Conservation (phyloP, 2,888 invertebrate genomes). For the Molorchus minor region DNA sequence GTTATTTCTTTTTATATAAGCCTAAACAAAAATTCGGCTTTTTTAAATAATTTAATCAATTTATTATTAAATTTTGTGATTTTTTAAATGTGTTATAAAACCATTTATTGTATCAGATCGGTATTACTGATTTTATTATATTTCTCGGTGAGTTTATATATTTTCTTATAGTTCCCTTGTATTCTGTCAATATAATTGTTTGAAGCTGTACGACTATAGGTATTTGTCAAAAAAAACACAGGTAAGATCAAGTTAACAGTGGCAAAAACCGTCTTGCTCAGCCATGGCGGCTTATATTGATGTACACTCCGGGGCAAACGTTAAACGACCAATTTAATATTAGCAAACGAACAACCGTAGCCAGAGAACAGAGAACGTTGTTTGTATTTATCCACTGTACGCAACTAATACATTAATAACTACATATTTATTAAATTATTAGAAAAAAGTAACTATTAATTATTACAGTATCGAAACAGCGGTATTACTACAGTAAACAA, state of each 20-base stretch:
- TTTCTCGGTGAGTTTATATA: constrained; percentile 17
- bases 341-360: neutral
- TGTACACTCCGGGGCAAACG: constrained; percentile 43
- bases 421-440: too few relatives aligned
- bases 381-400: neutral
- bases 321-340: constrained; percentile 22
- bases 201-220: constrained; percentile 51
- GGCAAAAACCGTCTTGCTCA: constrained; percentile 50
- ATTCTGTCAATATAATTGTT: constrained; percentile 50
- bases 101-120: constrained; percentile 3
- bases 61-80: constrained; percentile 20
- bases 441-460: too few relatives aligned
- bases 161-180: constrained; percentile 46
- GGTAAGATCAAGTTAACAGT: constrained; percentile 52
- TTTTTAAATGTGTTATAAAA: constrained; percentile 20
- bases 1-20: constrained; percentile 7
- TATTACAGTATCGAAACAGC: too few relatives aligned
- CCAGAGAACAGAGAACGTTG: neutral
- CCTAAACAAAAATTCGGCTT: constrained; percentile 1
- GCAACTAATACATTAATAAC: too few relatives aligned
- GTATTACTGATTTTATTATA: neutral
- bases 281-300: constrained; percentile 44
- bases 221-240: constrained; percentile 51
- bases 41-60: constrained; percentile 20
- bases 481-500: too few relatives aligned